Evolutionary conservation across 2,113 vertebrate genomes (phyloP).

Genomic region (Dipodomys spectabilis): DNA sequence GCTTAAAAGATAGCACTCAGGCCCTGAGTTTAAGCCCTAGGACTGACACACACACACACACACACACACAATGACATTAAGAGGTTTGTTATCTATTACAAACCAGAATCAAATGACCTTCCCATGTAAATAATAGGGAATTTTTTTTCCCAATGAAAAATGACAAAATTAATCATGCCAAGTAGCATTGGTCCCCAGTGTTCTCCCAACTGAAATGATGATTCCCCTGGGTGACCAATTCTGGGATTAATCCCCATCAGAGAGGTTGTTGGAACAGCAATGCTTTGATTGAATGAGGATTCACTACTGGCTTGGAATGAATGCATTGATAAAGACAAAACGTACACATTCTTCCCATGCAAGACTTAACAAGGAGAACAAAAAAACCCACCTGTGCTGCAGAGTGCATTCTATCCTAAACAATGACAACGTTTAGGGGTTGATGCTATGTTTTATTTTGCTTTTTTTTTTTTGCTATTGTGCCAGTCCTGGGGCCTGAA

Average conservation of each 20-base stretch:
- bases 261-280: neutral
- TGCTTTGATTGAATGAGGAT: constrained; percentile 43
- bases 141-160: constrained; percentile 20
- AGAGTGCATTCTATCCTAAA: neutral
- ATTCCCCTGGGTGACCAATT: constrained; percentile 18
- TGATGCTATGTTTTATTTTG: neutral
- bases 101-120: neutral
- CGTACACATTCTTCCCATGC: neutral
- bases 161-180: neutral
- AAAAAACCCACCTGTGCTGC: neutral
- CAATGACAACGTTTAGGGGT: neutral
- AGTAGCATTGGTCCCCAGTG: neutral
- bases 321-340: constrained; percentile 17
- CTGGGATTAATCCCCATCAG: neutral
- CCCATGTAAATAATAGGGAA: neutral
- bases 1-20: too few relatives aligned
- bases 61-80: too few relatives aligned
- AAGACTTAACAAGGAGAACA: constrained; percentile 44
- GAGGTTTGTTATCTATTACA: neutral
- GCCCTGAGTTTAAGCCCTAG: too few relatives aligned
- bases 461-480: too few relatives aligned
- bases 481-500: too few relatives aligned
- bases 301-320: neutral
- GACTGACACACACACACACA: neutral
- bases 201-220: neutral